Evolutionary conservation across 2,113 vertebrate species (phyloP), one percentile per base, ranked within the genome.

Genomic region (Butastur rufipennis): DNA sequence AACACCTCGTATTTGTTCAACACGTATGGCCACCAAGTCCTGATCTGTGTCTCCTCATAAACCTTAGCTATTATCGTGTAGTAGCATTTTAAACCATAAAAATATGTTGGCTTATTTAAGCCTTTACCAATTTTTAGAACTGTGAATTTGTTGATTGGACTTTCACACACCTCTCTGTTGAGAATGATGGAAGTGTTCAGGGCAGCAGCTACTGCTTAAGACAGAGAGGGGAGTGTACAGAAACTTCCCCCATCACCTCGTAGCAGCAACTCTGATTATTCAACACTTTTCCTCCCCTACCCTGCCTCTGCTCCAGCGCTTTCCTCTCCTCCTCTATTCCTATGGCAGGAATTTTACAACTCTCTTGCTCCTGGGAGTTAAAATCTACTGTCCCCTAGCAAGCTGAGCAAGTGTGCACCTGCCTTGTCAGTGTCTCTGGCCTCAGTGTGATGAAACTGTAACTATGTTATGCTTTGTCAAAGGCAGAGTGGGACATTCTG

Each of bases 161-260:
- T 97, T 95, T 95, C 89, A 81, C 25, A 7, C 16, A 56, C 26
- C 31, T 70, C 86, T 78, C 58, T 77, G 8, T 42, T 47, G 29
- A 65, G 52, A 81, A 52, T n/a, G 38, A 78, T 50, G 38, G 45
- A 71, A 62, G 14, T 13, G 25, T 70, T 73, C 45, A 66, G 38
- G 36, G 48, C 16, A 92, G 25, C 65, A 92, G 61, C 38, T 87
- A 40, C 65, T 53, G 53, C 81, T 86, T 45, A 48, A 90, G 34
- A 29, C 1, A 0, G 42, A 42, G 27, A 40, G 4, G 14, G 31
- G n/a, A 66, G 9, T 0, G 4, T 50, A 36, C 52, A 67, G 27
- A 91, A 95, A 66, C 15, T 62, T 68, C 16, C 15, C 40, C 21
- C 50, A 62, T 16, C 21, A 82, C 63, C 31, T 58, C 7, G 4